Evolutionary conservation across 2,113 vertebrate genomes (phyloP), one percentile per base, ranked within the genome.

Genomic region (Nesogale talazaci): DNA sequence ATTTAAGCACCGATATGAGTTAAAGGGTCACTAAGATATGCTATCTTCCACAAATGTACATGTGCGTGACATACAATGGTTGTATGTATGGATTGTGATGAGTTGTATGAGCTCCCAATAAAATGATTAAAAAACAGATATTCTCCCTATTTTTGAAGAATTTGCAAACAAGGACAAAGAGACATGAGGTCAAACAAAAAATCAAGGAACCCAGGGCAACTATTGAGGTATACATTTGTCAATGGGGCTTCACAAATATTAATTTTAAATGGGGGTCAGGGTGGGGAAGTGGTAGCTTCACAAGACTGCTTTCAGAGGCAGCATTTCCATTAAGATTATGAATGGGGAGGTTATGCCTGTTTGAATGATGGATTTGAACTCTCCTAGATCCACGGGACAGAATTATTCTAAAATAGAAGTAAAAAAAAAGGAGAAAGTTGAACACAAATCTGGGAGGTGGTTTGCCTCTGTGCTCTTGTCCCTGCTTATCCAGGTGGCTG

Each of bases 281-380:
- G 1, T 31, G 40, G 81, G 5, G 31, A 72, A 46, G 40, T 52
- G 46, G 46, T 52, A 25, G 31, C n/a, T 83, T 90, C 16, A 22
- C 1, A 20, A 70, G 82, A 52, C n/a, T 70, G 23, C 36, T n/a
- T 46, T 65, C 82, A 59, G 42, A 70, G 78, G 38, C 25, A 77
- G n/a, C 82, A 69, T 84, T 89, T 91, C 81, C n/a, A 81, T n/a
- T 36, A 77, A 61, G 36, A 34, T 72, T 36, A 72, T n/a, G 40
- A n/a, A 72, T n/a, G 38, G 22, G 4, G n/a, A 59, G 40, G 70
- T 40, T 83, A 65, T 36, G 84, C 79, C 86, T 79, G 46, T 19
- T 86, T 11, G 31, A 52, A 88, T 67, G 36, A 84, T 61, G 80
- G 59, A 52, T 23, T 90, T 87, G 61, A 92, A 86, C 65, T 86